These are phyloP conservation scores for Diplodus puntazzo DNA, from an alignment of 2,797 vertebrate species.

Conservation along the genomic window DNA sequence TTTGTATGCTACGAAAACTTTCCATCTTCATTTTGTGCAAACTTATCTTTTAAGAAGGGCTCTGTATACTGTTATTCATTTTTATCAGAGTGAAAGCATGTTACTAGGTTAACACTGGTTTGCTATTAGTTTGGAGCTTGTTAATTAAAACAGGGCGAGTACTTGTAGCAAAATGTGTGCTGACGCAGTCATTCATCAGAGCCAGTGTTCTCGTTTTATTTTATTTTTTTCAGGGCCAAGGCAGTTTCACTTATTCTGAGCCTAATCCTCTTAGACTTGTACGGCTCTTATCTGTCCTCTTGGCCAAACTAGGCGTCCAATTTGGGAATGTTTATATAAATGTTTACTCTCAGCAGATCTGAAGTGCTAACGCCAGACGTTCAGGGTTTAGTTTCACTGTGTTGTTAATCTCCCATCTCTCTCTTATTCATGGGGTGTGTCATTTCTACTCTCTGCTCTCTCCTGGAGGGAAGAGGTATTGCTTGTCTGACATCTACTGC, in stretches of 20 bases:
- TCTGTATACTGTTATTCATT: not conserved
- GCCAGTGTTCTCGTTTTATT: conserved; percentile 1
- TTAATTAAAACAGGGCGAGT: conserved; percentile 15
- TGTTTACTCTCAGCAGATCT: conserved; percentile 12
- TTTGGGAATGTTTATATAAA: conserved; percentile 28
- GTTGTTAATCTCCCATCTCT: conserved; percentile 47
- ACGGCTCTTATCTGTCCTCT: conserved; percentile 36
- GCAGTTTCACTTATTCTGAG: conserved; percentile 38
- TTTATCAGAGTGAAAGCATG: conserved; percentile 4
- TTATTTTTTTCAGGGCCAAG: not conserved
- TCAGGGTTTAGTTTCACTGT: conserved; percentile 28
- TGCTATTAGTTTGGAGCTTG: conserved; percentile 5
- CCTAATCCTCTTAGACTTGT: conserved; percentile 51
- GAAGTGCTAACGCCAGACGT: conserved; percentile 9
- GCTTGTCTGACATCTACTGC: conserved; percentile 13
- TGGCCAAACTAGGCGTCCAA: conserved; percentile 23
- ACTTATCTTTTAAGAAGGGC: not conserved
- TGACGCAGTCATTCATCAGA: conserved; percentile 32
- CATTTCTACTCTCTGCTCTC: conserved; percentile 61
- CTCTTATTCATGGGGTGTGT: conserved; percentile 38
- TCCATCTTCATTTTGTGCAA: too few species aligned
- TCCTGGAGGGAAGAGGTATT: conserved; percentile 76
- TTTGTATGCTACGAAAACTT: too few species aligned
- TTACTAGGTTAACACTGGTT: conserved; percentile 20
- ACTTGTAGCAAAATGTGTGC: conserved; percentile 26